Evolutionary conservation across 35 echinoderm and acorn worm genomes (phyloP).

Genomic region (Ophiothrix spiculata): DNA sequence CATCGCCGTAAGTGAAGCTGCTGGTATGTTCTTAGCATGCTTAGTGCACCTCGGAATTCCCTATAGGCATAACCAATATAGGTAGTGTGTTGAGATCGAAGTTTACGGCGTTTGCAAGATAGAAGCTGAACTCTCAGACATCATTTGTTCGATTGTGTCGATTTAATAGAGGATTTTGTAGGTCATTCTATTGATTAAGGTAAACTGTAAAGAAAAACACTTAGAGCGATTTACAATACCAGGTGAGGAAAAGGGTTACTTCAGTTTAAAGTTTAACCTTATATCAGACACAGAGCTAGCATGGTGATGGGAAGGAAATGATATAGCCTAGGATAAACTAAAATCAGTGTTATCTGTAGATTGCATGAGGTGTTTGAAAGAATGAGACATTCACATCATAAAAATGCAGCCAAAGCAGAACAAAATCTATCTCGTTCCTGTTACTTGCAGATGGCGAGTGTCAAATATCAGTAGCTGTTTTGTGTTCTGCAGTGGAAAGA

Average conservation of each 20-base stretch:
- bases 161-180: slow-evolving; percentile 7
- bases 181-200: slow-evolving; percentile 10
- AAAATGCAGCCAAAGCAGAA: not conserved
- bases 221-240: not conserved
- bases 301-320: not conserved
- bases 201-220: slow-evolving; percentile 9
- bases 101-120: not conserved
- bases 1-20: not conserved
- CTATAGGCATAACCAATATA: not conserved
- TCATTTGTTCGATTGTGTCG: slow-evolving; percentile 12
- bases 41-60: not conserved
- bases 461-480: not conserved
- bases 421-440: not conserved
- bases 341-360: not conserved
- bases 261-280: slow-evolving; percentile 1
- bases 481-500: not conserved
- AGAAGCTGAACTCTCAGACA: not conserved
- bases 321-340: not conserved
- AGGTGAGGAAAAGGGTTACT: not conserved
- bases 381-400: not conserved
- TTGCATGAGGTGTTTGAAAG: not conserved
- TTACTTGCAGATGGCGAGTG: not conserved
- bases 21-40: not conserved
- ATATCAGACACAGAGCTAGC: not conserved
- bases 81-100: not conserved